Percentiles rank a stretch among this genome's conserved stretches.
phyloP scores from a whole-genome alignment of 2,888 invertebrate genomes.

The Drosophila helvetica region DNA sequence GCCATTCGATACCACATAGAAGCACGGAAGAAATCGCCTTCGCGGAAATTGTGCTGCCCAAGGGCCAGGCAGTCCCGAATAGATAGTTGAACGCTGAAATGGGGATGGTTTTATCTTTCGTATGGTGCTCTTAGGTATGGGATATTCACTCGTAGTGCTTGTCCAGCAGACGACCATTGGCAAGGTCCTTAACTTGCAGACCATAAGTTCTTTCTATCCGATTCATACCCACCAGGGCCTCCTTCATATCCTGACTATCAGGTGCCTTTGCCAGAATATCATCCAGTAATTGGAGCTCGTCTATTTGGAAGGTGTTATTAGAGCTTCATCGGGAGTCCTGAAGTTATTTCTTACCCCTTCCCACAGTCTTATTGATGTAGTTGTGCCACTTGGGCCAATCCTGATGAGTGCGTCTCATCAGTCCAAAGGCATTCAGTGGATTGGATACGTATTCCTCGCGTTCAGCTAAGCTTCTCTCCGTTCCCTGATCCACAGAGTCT shows the following conservation, averaged over 20 bases:
- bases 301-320: too few relatives aligned
- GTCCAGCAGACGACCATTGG: slow-evolving; percentile 13
- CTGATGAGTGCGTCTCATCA: slow-evolving; percentile 24
- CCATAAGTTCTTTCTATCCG: slow-evolving; percentile 18
- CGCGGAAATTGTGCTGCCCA: slow-evolving; percentile 18
- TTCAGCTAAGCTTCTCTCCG: not conserved
- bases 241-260: slow-evolving; percentile 4
- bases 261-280: slow-evolving; percentile 15
- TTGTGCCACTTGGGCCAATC: slow-evolving; percentile 31
- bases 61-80: slow-evolving; percentile 28
- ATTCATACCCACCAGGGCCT: slow-evolving; percentile 19
- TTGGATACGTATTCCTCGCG: slow-evolving; percentile 31
- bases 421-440: slow-evolving; percentile 38
- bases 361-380: not conserved
- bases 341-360: not conserved
- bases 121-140: not conserved
- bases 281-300: not conserved
- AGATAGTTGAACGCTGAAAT: slow-evolving; percentile 11
- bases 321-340: not conserved
- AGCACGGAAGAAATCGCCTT: slow-evolving; percentile 18
- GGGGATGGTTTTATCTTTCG: not conserved
- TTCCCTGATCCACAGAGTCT: not conserved
- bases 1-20: slow-evolving; percentile 37
- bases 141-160: slow-evolving; percentile 27
- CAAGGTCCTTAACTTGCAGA: slow-evolving; percentile 14